These are phyloP conservation scores for Seriola dumerili DNA, from an alignment of 2,113 vertebrate genomes.

Conservation along the genomic window DNA sequence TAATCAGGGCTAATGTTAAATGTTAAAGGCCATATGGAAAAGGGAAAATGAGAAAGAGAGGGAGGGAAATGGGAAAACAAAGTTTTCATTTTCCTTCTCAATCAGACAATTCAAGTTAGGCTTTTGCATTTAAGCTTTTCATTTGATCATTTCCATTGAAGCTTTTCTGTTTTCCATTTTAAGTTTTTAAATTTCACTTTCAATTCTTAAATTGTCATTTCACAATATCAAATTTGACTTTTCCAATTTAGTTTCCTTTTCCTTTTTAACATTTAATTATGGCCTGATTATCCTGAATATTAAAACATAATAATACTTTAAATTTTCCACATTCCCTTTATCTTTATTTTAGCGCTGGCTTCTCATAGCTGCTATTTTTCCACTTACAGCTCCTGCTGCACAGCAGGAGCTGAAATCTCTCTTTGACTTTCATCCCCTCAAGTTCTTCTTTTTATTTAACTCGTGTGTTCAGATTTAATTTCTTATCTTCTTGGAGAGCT, in stretches of 20 bases:
- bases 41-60: no score
- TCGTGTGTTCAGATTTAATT: slow-evolving; percentile 16
- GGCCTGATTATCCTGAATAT: no score
- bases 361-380: background rate
- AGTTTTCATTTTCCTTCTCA: no score
- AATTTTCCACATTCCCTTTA: background rate
- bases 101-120: no score
- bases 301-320: no score
- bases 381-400: background rate
- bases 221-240: background rate
- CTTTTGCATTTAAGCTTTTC: no score
- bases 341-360: background rate
- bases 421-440: background rate
- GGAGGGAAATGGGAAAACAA: no score
- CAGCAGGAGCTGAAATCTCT: background rate
- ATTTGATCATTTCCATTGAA: background rate
- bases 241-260: background rate
- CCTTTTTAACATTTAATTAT: background rate
- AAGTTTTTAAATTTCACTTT: no score
- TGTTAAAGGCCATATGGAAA: no score
- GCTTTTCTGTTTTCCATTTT: background rate
- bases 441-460: background rate
- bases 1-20: no score
- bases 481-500: background rate
- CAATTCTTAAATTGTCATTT: background rate